Conservation (phyloP, 2,888 invertebrate species). For the Pandemis corylana region DNA sequence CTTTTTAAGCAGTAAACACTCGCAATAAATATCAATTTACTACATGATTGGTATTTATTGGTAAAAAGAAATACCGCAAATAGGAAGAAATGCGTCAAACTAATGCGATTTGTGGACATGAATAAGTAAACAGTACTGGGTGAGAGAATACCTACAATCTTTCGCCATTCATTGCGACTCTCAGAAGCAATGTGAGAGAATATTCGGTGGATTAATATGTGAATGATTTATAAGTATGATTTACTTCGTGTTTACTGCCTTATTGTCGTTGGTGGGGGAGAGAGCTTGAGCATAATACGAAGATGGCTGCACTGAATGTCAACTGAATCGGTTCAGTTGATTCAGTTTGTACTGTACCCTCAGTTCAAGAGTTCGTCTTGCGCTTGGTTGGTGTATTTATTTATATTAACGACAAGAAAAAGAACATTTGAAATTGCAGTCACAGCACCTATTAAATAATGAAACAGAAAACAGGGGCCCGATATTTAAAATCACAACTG, state of each 20-base stretch:
- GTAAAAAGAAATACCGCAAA: not conserved
- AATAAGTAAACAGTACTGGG: conserved; percentile 4
- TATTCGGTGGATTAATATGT: conserved; percentile 4
- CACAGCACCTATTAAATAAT: no score
- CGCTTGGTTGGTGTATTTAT: no score
- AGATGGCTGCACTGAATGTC: no score
- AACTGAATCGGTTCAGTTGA: no score
- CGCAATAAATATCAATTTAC: not conserved
- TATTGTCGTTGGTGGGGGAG: not conserved
- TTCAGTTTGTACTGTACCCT: no score
- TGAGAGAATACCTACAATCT: conserved; percentile 7
- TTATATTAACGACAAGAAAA: no score
- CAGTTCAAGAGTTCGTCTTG: no score
- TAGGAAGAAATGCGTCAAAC: not conserved
- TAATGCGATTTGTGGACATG: conserved; percentile 11
- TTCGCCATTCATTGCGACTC: conserved; percentile 1
- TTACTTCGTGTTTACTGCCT: not conserved
- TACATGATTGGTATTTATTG: not conserved
- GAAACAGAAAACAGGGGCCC: no score
- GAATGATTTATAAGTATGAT: conserved; percentile 5
- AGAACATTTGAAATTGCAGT: no score
- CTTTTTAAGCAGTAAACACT: not conserved
- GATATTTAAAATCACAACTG: no score
- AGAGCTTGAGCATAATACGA: not conserved
- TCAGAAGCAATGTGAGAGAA: not conserved